Evolutionary conservation across 2,797 vertebrate genomes (phyloP).

Genomic region (Mormyrus hasselquistii): DNA sequence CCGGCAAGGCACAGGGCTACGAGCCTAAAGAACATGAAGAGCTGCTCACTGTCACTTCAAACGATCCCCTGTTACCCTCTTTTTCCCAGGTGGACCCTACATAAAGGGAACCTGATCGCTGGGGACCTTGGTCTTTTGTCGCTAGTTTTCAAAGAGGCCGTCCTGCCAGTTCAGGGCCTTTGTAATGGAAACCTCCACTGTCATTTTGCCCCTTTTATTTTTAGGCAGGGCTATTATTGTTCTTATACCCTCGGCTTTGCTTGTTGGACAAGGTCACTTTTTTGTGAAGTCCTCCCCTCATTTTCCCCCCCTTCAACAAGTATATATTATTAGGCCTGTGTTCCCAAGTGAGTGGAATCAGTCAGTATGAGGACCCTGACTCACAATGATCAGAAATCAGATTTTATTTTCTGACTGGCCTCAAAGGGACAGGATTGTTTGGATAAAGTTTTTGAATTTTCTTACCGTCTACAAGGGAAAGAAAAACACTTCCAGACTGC

Average conservation of each 20-base stretch:
- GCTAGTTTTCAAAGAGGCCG: slow-evolving; percentile 50
- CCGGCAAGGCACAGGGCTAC: background rate
- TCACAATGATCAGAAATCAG: background rate
- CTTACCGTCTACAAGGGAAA: background rate
- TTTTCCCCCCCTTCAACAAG: background rate
- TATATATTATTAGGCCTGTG: background rate
- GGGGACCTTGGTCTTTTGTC: slow-evolving; percentile 46
- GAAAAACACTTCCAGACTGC: background rate
- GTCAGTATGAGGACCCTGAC: background rate
- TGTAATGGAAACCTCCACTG: slow-evolving; percentile 58
- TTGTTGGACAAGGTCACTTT: slow-evolving; percentile 48
- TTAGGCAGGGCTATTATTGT: slow-evolving; percentile 50
- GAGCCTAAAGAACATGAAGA: slow-evolving; percentile 37
- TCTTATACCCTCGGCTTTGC: slow-evolving; percentile 45
- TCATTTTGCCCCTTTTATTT: slow-evolving; percentile 64
- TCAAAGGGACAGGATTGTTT: background rate
- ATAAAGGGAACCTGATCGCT: slow-evolving; percentile 32
- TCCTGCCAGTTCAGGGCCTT: slow-evolving; percentile 54
- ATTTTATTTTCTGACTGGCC: background rate
- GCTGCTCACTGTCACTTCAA: slow-evolving; percentile 49
- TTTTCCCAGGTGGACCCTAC: slow-evolving; percentile 24
- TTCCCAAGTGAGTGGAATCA: background rate
- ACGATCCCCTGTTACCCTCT: slow-evolving; percentile 40
- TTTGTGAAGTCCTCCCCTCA: slow-evolving; percentile 26
- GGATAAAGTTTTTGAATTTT: background rate